A percentile compares a stretch with the other conserved stretches of the same genome.
Conservation (phyloP, 1,140 invertebrate genomes). For the Drosophila bipectinata region DNA sequence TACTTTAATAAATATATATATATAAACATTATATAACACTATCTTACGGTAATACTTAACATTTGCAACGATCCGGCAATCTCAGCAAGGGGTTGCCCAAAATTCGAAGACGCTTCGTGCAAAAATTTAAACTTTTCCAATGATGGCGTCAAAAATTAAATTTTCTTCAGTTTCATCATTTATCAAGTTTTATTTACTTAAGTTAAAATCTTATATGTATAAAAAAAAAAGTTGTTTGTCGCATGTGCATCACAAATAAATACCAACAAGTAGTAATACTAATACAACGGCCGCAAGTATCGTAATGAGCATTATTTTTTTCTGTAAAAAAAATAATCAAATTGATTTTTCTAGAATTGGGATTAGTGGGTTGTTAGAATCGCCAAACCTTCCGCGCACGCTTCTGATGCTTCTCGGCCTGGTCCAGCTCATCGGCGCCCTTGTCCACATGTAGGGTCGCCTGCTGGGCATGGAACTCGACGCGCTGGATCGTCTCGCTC, state of each 20-base stretch:
- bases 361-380: background rate
- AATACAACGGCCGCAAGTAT: constrained; percentile 67
- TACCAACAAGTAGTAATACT: constrained; percentile 75
- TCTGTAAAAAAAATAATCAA: constrained; percentile 60
- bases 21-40: background rate
- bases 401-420: constrained; percentile 72
- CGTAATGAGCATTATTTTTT: constrained; percentile 76
- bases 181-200: constrained; percentile 46
- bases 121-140: background rate
- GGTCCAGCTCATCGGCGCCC: constrained; percentile 69
- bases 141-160: background rate
- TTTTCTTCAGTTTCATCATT: too few species aligned
- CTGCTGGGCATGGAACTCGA: constrained; percentile 82
- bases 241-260: constrained; percentile 71
- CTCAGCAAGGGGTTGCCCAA: background rate
- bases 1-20: background rate
- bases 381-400: constrained; percentile 70
- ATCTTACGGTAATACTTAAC: background rate
- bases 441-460: constrained; percentile 75
- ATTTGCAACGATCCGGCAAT: background rate
- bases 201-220: constrained; percentile 22
- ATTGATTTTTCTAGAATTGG: background rate
- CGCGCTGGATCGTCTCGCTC: constrained; percentile 78
- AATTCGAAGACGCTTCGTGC: background rate
- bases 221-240: constrained; percentile 26